Base-by-base conservation (phyloP, 2,113 vertebrate species). In the Gadus chalcogrammus region DNA sequence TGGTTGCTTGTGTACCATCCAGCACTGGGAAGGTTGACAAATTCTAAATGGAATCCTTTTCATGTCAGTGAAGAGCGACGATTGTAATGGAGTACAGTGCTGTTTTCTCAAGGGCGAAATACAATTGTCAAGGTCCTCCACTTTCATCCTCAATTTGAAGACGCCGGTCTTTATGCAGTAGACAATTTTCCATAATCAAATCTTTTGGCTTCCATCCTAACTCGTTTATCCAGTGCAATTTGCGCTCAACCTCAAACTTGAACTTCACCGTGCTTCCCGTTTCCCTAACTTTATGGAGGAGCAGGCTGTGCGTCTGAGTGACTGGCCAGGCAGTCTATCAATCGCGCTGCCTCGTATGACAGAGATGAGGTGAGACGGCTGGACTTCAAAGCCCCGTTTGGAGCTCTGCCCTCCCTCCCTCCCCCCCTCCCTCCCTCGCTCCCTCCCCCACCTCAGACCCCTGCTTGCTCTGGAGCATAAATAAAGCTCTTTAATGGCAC, bases 401-500 rank as follows among this genome's bases (percentile, higher is more conserved):
- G 84, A 90, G 85, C 55, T 72, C 65, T 84, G 80, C 84, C 84
- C 88, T 83, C 75, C 83, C 80, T 73, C 42, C 82, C 85, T 82
- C 82, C 82, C 79, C 82, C 75, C 78, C 72, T 77, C 82, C 74
- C 71, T 84, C 80, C 76, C 76, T 61, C 59, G 16, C 60, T 53
- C 4, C 9, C 53, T 35, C 31, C 42, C 75, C 71, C 84, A 80
- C 76, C 76, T 69, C 59, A 16, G 60, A 52, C 11, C 16, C 53
- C 35, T 31, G 71, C 81, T 84, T 75, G 77, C 80, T 81, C 79
- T 72, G 73, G 78, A 87, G 86, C 91, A 90, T 90, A 90, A 92
- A 92, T 91, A 91, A 89, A 88, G 84, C 84, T 80, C 78, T 86
- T 88, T 91, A 91, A 91, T 91, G 85, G 87, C 79, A 84, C 89